Evolutionary conservation across 2,888 invertebrate species (phyloP).

Genomic region (Andrena haemorrhoa): DNA sequence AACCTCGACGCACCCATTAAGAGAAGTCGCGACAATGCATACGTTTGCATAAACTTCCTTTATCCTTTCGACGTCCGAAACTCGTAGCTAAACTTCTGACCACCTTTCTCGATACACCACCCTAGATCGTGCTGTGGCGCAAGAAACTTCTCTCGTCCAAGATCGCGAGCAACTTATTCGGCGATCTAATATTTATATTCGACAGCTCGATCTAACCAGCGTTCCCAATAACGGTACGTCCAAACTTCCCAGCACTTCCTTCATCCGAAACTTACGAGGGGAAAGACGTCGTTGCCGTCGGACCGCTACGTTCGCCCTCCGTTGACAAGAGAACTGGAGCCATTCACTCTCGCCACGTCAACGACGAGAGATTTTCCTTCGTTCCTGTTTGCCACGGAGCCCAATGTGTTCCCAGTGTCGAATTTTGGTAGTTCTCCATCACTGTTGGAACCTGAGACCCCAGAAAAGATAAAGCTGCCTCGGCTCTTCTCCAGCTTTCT

Average conservation of each 20-base stretch:
- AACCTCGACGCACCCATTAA: too few species aligned
- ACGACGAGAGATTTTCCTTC: constrained; percentile 10
- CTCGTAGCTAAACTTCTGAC: neutral
- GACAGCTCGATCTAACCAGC: constrained; percentile 22
- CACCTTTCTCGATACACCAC: neutral
- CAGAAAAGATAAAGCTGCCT: too few species aligned
- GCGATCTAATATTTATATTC: constrained; percentile 23
- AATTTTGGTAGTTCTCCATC: neutral
- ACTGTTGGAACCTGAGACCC: neutral
- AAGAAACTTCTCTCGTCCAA: neutral
- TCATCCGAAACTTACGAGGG: neutral
- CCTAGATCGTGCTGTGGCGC: neutral
- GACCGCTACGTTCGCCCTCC: neutral
- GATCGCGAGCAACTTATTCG: neutral
- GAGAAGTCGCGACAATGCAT: too few species aligned
- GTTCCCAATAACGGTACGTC: constrained; percentile 10
- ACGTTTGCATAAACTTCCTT: too few species aligned
- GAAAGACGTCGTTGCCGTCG: neutral
- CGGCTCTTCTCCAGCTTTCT: too few species aligned
- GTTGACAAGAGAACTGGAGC: constrained; percentile 21
- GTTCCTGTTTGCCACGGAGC: constrained; percentile 1
- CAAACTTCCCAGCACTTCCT: constrained; percentile 1
- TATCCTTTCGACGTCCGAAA: too few species aligned
- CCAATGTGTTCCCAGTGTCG: neutral
- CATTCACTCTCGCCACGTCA: constrained; percentile 48